Base-by-base conservation (phyloP, 1,140 invertebrate genomes). In the Drosophila orena region DNA sequence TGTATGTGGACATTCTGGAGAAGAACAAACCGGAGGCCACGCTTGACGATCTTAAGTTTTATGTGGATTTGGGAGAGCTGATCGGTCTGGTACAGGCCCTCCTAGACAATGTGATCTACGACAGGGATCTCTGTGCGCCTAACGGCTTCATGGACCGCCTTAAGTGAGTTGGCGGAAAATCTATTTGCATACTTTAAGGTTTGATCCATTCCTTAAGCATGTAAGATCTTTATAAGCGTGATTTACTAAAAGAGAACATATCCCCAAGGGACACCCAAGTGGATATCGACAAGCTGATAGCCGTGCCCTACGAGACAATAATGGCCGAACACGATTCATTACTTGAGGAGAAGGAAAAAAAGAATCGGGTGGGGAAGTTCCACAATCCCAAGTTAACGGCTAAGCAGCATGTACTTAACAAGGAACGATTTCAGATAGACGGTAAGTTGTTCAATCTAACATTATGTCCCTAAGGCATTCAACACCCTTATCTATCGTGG, bases 1-100 rank as follows among this genome's bases (percentile, higher is more conserved):
- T 56, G 0, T 88, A 86, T 49, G 44, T 81, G 44, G 81, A 86
- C n/a, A 38, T 49, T 2, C 27, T 77, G 7, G 68, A 78, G 24
- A 22, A 20, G 1, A 47, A 58, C 8, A 44, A 35, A 3, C 47
- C 42, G 5, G 64, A 50, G n/a, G 22, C 3, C 4, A 70, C 77
- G 22, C 66, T 49, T 44, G 74, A 35, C 35, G 53, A 55, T 0
- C 68, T 64, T 14, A 86, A 86, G 11, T 88, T 65, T 15, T 53
- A 73, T 20, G 58, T 60, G 5, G 81, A 86, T 40, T 3, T 86
- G 1, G 40, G 49, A 1, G 81, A 86, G 11, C 34, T 86, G 1
- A 50, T 71, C 2, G 64, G 66, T 7, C 50, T 86, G 5, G 17
- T 86, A 6, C 35, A 53, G 3, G 12, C 42, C 2, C 10, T 86